Base-by-base conservation (phyloP, 2,888 invertebrate species). In the Chesias legatella region DNA sequence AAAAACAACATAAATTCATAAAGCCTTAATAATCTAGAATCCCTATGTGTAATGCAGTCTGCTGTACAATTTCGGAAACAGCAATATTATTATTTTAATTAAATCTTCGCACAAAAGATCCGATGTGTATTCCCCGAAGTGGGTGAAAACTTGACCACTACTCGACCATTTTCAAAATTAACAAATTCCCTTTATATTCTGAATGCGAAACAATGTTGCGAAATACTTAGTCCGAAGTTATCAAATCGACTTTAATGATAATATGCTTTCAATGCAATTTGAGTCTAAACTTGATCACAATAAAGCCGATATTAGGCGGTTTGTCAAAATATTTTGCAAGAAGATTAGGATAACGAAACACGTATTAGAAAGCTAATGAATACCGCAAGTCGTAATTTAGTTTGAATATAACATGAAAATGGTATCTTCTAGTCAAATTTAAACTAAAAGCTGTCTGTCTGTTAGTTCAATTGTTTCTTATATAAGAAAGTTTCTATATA, bases 351-450 rank as follows among this genome's bases (percentile, higher is more conserved):
- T 70, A 71, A 77, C 79, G 79, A 79, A 81, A 79, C 80, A 79
- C 72, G 79, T 79, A 82, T 82, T 82, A 81, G 75, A 67, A 67
- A 72, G 72, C 78, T 79, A 80, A 80, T 82, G 81, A 81, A 82
- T 75, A 75, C 79, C 79, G 65, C 80, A 79, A 83, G 79, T 80
- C 77, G 72, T 69, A 55, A 63, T 60, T 56, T 17, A 57, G 66
- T 67, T 69, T 49, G 64, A 57, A 58, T 63, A 57, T 64, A 69
- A 73, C 63, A 40, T 64, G 58, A 53, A 59, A 62, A 60, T 56
- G 43, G 57, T 53, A 53, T 53, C n/a, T n/a, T 53, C 45, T 40
- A 33, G 39, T 22, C 22, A 17, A 17, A 2, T 17, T 3, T 3
- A 5, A 17, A 17, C 2, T 17, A 3, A 17, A 17, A 17, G 3